Evolutionary conservation across 2,113 vertebrate species (phyloP).

Genomic region (Helogale parvula): DNA sequence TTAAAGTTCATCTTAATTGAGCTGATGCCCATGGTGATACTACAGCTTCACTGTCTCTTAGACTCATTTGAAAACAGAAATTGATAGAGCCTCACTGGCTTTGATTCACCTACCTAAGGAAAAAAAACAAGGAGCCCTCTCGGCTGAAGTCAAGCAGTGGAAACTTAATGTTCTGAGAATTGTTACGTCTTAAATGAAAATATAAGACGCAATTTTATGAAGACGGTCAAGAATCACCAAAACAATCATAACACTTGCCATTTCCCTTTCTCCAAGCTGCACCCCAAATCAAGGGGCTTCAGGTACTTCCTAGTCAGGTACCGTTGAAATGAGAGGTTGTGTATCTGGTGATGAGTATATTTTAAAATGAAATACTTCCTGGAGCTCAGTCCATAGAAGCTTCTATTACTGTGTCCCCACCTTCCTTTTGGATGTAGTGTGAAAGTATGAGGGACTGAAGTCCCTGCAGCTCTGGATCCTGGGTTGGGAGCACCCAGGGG

Average conservation of each 20-base stretch:
- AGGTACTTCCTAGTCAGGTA: constrained; percentile 48
- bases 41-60: constrained; percentile 38
- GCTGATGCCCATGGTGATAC: constrained; percentile 35
- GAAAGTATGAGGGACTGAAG: neutral
- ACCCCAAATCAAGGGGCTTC: constrained; percentile 38
- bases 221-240: constrained; percentile 33
- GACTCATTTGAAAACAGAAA: constrained; percentile 65
- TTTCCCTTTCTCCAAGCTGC: neutral
- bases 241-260: neutral
- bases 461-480: constrained; percentile 24
- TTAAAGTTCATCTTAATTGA: constrained; percentile 61
- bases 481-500: neutral
- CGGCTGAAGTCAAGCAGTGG: constrained; percentile 54
- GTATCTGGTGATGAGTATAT: constrained; percentile 11
- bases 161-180: constrained; percentile 45
- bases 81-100: constrained; percentile 8
- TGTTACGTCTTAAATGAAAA: constrained; percentile 61
- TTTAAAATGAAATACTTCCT: constrained; percentile 43
- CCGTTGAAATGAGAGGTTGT: constrained; percentile 40
- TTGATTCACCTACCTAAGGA: constrained; percentile 63
- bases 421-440: neutral
- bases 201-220: constrained; percentile 67
- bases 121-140: neutral
- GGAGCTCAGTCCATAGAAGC: constrained; percentile 18
- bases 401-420: neutral